Conservation (phyloP, 2,888 invertebrate genomes). For the Aproaerema taeniolella region DNA sequence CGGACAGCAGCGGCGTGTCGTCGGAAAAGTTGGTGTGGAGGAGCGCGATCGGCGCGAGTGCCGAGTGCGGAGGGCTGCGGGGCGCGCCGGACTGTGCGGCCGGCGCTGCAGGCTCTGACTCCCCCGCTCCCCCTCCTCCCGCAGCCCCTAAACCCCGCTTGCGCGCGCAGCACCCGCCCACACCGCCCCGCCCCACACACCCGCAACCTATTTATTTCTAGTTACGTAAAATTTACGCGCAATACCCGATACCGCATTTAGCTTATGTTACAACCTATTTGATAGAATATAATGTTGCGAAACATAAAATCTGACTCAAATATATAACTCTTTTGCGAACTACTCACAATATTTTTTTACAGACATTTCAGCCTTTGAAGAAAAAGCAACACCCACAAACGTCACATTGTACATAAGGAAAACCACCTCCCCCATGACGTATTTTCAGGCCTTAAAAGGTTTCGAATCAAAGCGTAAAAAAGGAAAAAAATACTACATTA, state of each 20-base stretch:
- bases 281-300: conserved; percentile 27
- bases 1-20: conserved; percentile 40
- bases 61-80: conserved; percentile 42
- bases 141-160: too few relatives aligned
- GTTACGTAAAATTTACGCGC: conserved; percentile 78
- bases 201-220: conserved; percentile 78
- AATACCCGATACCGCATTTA: conserved; percentile 74
- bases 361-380: conserved; percentile 13
- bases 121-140: too few relatives aligned
- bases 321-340: too few relatives aligned
- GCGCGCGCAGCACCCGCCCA: conserved; percentile 68
- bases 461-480: conserved; percentile 30
- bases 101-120: conserved; percentile 24
- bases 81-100: conserved; percentile 31
- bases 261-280: conserved; percentile 51
- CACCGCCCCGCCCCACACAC: conserved; percentile 71
- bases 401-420: conserved; percentile 33
- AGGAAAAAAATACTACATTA: conserved; percentile 51
- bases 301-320: conserved; percentile 1
- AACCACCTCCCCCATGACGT: conserved; percentile 19
- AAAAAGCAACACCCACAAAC: conserved; percentile 18
- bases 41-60: conserved; percentile 49
- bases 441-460: conserved; percentile 21
- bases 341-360: too few relatives aligned
- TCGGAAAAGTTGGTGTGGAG: conserved; percentile 63